Conservation (phyloP, 2,113 vertebrate species). For the Struthio camelus region DNA sequence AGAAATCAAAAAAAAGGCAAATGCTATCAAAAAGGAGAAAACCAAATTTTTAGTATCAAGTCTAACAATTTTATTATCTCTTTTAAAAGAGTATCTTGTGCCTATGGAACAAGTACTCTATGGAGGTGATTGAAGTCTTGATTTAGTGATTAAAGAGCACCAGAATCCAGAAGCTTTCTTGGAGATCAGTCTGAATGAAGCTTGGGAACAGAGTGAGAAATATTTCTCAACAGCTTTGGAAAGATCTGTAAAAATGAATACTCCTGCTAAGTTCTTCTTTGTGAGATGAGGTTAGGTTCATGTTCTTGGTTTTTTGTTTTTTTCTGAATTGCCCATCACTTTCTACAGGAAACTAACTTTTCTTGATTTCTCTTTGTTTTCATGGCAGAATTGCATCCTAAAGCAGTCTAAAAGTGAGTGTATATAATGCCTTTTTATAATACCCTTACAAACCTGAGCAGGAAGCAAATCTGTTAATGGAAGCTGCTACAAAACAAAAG, state of each 20-base stretch:
- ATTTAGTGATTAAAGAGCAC: background rate
- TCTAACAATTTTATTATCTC: background rate
- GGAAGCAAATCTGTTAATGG: background rate
- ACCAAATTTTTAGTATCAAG: background rate
- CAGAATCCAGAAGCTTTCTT: background rate
- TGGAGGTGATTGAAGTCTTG: background rate
- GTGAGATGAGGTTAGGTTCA: background rate
- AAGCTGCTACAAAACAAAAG: background rate
- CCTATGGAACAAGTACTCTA: background rate
- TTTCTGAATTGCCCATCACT: background rate
- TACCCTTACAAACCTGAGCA: background rate
- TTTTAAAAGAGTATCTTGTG: background rate
- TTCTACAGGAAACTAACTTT: background rate
- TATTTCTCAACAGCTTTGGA: background rate
- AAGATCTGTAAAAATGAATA: background rate
- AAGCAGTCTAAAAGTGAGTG: background rate
- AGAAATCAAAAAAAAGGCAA: fast-evolving
- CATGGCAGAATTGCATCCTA: background rate
- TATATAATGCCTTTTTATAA: background rate
- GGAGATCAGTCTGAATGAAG: background rate
- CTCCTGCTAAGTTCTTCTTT: background rate
- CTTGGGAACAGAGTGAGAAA: background rate
- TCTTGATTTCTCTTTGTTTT: background rate
- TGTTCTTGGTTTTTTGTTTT: background rate
- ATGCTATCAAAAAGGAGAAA: background rate